Evolutionary conservation across 2,888 invertebrate species (phyloP), one percentile per base, ranked within the genome.

Genomic region (Pharmacophagus antenor): DNA sequence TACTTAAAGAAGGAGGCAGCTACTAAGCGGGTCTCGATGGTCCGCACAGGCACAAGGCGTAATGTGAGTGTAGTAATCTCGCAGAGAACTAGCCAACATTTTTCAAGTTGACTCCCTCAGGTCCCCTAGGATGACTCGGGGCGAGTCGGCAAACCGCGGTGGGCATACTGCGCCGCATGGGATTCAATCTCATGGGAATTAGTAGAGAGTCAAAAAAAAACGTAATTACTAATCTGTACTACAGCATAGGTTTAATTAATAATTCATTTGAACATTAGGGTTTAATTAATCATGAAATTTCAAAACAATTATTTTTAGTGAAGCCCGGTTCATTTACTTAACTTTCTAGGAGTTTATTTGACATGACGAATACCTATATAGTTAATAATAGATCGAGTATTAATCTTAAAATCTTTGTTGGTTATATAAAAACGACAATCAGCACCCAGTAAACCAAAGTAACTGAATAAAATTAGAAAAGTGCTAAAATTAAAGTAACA

Each of bases 101-200:
- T 82, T 82, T 79, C 79, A 80, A 84, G 79, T 79, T 80, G 74
- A 78, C 70, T 79, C 77, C 76, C 78, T 79, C 80, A 74, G 77
- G 70, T 77, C 77, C 76, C 78, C 72, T 70, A 64, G 70, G 68
- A 66, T 67, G 63, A 63, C 72, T 85, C 65, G 71, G 71, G 72
- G 73, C 75, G 74, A 60, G 64, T 53, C 23, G 56, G 37, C 64
- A 67, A 70, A 70, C 67, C 74, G 74, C 71, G 65, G 68, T 71
- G 82, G 79, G 79, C 75, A 76, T 70, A 66, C 70, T 62, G 57
- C 72, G 82, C 73, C 88, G 80, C 87, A 71, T 78, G 89, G 89
- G 89, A 89, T 88, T 90, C 88, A 90, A 90, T 89, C 89, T 90
- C 89, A 79, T 67, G 89, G 89, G 89, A 90, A 89, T 90, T 90